Evolutionary conservation across 2,113 vertebrate species (phyloP).

Genomic region (Cervus canadensis): DNA sequence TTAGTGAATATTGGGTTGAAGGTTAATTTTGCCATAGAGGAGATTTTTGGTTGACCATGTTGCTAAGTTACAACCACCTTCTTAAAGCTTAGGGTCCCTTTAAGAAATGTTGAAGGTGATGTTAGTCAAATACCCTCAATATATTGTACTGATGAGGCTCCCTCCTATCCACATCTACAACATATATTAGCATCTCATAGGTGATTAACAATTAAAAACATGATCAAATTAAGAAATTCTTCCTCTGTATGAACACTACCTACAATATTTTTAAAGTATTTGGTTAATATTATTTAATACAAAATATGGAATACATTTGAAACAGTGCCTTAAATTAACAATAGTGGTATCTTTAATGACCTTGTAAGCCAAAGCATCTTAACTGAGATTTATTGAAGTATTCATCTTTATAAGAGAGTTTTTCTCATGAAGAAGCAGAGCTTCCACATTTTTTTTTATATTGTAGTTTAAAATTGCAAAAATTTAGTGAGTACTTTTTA

Average conservation of each 20-base stretch:
- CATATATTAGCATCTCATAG: neutral
- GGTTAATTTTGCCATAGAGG: neutral
- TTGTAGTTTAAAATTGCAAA: neutral
- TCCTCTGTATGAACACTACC: neutral
- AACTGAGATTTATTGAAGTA: neutral
- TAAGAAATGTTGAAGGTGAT: neutral
- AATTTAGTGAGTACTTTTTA: constrained; percentile 53
- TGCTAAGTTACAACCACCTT: neutral
- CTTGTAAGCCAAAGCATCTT: neutral
- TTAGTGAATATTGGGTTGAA: neutral
- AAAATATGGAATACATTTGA: neutral
- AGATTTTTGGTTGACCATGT: neutral
- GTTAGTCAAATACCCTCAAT: neutral
- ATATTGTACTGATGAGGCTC: neutral
- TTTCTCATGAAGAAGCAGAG: constrained; percentile 6
- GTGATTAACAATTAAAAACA: neutral
- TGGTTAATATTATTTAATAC: neutral
- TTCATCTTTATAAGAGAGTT: neutral
- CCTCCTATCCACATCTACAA: neutral
- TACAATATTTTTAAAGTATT: neutral
- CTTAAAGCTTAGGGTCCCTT: neutral
- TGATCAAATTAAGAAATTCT: neutral
- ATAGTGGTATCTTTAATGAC: neutral
- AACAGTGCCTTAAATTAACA: neutral
- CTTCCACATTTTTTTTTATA: neutral